A percentile compares a stretch with the other conserved stretches of the same genome.
phyloP scores from a whole-genome alignment of 1,140 invertebrate genomes.

The Mactra quadrangularis region DNA sequence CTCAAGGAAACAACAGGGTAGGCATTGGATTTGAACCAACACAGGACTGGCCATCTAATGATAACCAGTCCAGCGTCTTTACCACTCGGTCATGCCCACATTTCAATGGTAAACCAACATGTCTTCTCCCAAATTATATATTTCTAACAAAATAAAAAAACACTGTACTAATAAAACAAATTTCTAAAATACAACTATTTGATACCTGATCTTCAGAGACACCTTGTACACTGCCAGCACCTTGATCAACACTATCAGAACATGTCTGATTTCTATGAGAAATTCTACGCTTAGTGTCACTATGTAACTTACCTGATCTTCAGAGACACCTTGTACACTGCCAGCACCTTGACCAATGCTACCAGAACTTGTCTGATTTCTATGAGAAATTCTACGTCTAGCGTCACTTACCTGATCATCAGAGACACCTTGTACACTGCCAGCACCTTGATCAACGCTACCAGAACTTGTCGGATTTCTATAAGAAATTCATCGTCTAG shows the following conservation, averaged over 20 bases:
- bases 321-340: conserved; percentile 22
- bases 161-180: no score
- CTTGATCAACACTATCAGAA: background rate
- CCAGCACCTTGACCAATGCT: background rate
- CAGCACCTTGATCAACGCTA: background rate
- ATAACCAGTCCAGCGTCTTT: no score
- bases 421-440: no score
- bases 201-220: conserved; percentile 46
- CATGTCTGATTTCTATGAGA: conserved; percentile 27
- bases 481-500: conserved; percentile 19
- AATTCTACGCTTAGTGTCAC: conserved; percentile 18
- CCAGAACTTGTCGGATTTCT: conserved; percentile 1
- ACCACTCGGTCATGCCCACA: no score
- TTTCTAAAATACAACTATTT: no score
- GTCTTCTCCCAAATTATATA: no score
- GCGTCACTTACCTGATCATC: conserved; percentile 52
- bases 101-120: no score
- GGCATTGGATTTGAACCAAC: no score
- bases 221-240: no score
- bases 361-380: conserved; percentile 1
- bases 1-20: no score
- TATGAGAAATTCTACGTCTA: conserved; percentile 20
- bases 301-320: conserved; percentile 53
- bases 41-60: no score
- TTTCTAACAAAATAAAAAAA: no score